Evolutionary conservation across 2,797 vertebrate species (phyloP).

Genomic region (Neomorphus geoffroyi): DNA sequence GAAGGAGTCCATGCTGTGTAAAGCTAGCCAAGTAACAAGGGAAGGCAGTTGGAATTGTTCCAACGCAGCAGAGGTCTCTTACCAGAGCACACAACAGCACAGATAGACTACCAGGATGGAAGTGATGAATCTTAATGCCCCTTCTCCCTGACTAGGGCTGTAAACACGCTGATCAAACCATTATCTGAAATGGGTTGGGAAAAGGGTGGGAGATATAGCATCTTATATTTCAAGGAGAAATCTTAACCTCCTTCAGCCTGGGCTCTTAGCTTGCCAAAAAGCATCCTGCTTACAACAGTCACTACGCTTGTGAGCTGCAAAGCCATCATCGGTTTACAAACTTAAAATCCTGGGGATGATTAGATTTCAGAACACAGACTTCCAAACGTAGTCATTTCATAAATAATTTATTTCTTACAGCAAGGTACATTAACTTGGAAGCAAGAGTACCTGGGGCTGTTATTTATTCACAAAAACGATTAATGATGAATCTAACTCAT

Average conservation of each 20-base stretch:
- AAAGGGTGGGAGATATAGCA: background rate
- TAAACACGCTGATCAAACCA: background rate
- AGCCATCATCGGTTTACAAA: background rate
- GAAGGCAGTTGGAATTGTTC: background rate
- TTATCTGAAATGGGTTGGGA: background rate
- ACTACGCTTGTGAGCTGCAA: background rate
- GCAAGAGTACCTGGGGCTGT: background rate
- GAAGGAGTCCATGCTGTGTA: background rate
- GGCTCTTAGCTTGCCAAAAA: background rate
- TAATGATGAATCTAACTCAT: background rate
- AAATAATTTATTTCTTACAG: background rate
- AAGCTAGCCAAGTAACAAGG: background rate
- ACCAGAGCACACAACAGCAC: background rate
- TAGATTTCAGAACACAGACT: background rate
- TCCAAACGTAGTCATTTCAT: background rate
- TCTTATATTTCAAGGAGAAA: background rate
- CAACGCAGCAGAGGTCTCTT: background rate
- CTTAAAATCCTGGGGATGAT: background rate
- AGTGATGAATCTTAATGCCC: background rate
- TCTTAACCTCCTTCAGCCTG: background rate
- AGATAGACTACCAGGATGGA: background rate
- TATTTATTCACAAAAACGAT: slow-evolving; percentile 3
- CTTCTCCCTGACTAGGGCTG: background rate
- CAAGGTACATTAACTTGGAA: slow-evolving; percentile 2
- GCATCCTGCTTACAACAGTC: background rate